Percentiles rank a stretch among this genome's conserved stretches.
phyloP scores from a whole-genome alignment of 1,140 invertebrate species.

The Apis mellifera region DNA sequence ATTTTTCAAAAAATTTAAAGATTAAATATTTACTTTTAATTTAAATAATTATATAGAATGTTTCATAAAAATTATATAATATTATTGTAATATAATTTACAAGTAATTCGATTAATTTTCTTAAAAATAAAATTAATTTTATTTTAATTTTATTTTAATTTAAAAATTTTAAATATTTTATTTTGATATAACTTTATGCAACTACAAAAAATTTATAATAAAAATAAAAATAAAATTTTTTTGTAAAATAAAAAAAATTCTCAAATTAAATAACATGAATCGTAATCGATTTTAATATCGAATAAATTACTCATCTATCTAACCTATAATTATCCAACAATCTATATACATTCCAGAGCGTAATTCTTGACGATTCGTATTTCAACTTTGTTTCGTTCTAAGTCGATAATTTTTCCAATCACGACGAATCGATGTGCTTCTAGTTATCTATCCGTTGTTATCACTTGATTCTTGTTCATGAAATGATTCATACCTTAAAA shows the following conservation, averaged over 20 bases:
- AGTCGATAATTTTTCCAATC: conserved; percentile 2
- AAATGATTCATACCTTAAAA: no score
- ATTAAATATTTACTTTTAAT: no score
- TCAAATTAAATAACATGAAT: not conserved
- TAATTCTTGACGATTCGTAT: not conserved
- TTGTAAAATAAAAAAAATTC: no score
- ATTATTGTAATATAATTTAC: no score
- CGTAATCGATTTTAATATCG: not conserved
- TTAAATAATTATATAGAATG: no score
- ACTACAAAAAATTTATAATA: not conserved
- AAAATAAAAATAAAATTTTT: no score
- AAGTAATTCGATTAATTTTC: not conserved
- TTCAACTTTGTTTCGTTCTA: not conserved
- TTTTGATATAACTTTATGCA: not conserved
- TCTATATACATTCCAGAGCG: not conserved
- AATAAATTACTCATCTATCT: not conserved
- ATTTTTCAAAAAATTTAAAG: no score
- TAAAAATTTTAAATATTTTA: not conserved
- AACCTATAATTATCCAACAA: not conserved
- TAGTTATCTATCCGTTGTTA: not conserved
- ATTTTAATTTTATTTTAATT: not conserved
- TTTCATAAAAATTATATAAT: no score
- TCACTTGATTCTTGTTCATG: not conserved
- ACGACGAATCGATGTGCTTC: not conserved
- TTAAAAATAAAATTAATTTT: not conserved